phyloP scores from a whole-genome alignment of 2,797 vertebrate species.

The Myotis pilosus region DNA sequence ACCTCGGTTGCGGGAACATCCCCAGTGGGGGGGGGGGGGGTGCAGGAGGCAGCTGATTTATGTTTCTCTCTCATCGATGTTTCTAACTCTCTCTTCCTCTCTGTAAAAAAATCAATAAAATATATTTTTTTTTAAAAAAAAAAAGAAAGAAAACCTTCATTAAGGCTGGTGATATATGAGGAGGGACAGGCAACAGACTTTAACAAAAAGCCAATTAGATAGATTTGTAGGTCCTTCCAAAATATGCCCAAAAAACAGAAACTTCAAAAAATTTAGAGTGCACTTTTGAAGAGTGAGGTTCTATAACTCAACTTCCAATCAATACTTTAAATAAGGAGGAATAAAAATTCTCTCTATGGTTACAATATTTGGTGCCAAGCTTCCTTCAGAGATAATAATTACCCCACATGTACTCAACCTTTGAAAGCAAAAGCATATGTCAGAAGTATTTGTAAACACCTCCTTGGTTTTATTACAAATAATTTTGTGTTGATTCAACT shows the following conservation, averaged over 20 bases:
- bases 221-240: neutral
- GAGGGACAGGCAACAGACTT: neutral
- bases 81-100: too few species aligned
- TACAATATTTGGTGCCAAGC: neutral
- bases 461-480: neutral
- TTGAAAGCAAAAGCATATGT: neutral
- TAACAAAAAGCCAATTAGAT: neutral
- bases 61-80: too few species aligned
- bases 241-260: neutral
- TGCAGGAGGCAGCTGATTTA: too few species aligned
- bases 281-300: slow-evolving; percentile 1
- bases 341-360: slow-evolving; percentile 21
- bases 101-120: too few species aligned
- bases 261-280: neutral
- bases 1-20: too few species aligned
- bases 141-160: neutral
- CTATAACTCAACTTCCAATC: slow-evolving; percentile 8
- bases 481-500: neutral
- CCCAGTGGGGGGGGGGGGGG: too few species aligned
- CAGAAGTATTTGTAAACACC: neutral
- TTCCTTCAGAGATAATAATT: slow-evolving; percentile 29
- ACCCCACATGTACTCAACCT: neutral
- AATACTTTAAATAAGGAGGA: neutral
- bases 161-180: neutral
- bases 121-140: too few species aligned